Evolutionary conservation across 2,797 vertebrate genomes (phyloP).

Genomic region (Antrozous pallidus): DNA sequence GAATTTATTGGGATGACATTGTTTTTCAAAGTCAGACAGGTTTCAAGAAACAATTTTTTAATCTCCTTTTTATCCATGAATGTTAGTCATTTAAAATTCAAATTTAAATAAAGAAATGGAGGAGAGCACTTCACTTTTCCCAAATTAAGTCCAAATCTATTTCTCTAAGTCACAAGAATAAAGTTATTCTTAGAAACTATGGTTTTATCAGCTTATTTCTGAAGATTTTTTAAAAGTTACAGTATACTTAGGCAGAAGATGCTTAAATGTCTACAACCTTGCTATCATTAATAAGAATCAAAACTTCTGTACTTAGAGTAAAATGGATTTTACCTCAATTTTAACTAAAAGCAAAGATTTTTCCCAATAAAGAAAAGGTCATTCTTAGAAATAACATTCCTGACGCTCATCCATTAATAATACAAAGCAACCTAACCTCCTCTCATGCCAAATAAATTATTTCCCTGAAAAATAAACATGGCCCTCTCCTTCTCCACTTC

Average conservation of each 20-base stretch:
- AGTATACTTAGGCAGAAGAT: background rate
- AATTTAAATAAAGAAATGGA: constrained; percentile 23
- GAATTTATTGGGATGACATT: no score
- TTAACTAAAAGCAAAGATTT: constrained; percentile 14
- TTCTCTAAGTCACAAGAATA: background rate
- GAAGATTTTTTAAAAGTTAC: background rate
- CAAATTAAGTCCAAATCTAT: background rate
- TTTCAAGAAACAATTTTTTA: background rate
- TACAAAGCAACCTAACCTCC: background rate
- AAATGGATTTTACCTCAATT: background rate
- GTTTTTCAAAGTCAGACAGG: no score
- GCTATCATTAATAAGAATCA: background rate
- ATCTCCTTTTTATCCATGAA: background rate
- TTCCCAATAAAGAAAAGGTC: background rate
- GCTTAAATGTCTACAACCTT: background rate
- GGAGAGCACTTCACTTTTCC: background rate
- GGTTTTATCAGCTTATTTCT: background rate
- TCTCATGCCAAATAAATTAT: background rate
- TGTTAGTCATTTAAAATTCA: background rate
- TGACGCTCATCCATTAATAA: background rate
- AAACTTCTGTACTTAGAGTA: background rate
- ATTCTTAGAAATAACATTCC: constrained; percentile 4
- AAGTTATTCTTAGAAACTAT: constrained; percentile 18
- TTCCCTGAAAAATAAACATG: background rate
- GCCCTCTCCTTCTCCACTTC: no score